These are phyloP conservation scores for Chunga burmeisteri DNA, from an alignment of 2,113 vertebrate genomes.

Conservation along the genomic window DNA sequence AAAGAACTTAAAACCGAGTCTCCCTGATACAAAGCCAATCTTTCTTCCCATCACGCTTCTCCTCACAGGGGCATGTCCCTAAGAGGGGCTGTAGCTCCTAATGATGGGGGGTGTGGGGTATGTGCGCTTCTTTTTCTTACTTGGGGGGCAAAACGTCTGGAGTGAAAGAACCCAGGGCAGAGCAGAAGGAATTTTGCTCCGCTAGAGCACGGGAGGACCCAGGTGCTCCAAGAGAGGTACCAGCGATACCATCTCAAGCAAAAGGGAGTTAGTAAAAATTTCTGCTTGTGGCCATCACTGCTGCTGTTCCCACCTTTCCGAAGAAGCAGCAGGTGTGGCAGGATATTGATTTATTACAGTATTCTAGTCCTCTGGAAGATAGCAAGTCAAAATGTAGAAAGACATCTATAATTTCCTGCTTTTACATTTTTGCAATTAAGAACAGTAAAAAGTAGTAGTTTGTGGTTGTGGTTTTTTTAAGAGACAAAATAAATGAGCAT, in stretches of 20 bases:
- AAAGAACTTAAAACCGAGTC: not conserved
- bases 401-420: not conserved
- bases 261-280: not conserved
- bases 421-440: not conserved
- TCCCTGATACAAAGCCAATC: not conserved
- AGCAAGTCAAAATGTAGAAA: not conserved
- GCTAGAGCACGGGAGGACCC: not conserved
- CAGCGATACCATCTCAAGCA: not conserved
- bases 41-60: not conserved
- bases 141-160: not conserved
- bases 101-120: not conserved
- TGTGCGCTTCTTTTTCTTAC: not conserved
- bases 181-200: not conserved
- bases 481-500: not conserved
- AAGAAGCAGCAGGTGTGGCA: not conserved
- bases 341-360: not conserved
- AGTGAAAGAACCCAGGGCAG: not conserved
- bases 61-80: not conserved
- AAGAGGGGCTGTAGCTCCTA: not conserved
- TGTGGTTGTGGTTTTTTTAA: not conserved
- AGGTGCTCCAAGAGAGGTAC: not conserved
- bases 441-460: not conserved
- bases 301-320: not conserved
- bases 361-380: not conserved
- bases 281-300: not conserved